Base-by-base conservation (phyloP, 2,888 invertebrate genomes). In the Margaritifera margaritifera region DNA sequence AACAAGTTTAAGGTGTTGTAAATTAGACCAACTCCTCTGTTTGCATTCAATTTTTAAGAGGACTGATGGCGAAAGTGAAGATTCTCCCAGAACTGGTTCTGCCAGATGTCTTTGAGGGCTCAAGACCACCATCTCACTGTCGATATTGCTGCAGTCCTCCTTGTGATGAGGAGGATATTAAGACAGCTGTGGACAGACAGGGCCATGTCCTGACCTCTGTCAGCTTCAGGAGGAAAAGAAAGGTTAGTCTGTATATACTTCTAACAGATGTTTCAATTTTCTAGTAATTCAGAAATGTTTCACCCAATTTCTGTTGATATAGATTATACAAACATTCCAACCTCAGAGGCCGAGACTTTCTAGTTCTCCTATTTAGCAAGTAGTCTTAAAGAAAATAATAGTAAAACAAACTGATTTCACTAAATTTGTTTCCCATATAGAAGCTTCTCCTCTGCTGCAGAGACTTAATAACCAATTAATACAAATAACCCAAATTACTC, bases 51-150 rank as follows among this genome's bases (percentile, higher is more conserved):
- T 42, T 52, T 69, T 65, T 24, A 75, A 91, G 90, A 60, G 91
- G 92, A 68, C 89, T 92, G 52, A 90, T 91, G 80, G 93, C 92
- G 5, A 92, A 92, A 78, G 94, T 95, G 0, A 91, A 92, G 86
- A 93, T 95, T 68, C 88, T 95, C 73, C 93, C 94, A 0, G 95
- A 95, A 88, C 91, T 93, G 58, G 90, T 90, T 53, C 89, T 94
- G 63, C 90, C 91, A 1, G 92, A 93, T 72, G 92, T 93, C 25
- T 86, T 92, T 57, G 86, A 88, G 53, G 90, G 91, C 2, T 88
- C 90, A 54, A 77, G 86, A 52, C 86, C 89, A 3, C 76, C 70
- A 4, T 83, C 86, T 24, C 84, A 86, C 59, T 75, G 80, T 68
- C 82, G 80, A 63, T 77, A 85, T 54, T 81, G 81, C 69, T 80